phyloP scores from a whole-genome alignment of 2,888 invertebrate species.

The Acanthosepion pharaonis region DNA sequence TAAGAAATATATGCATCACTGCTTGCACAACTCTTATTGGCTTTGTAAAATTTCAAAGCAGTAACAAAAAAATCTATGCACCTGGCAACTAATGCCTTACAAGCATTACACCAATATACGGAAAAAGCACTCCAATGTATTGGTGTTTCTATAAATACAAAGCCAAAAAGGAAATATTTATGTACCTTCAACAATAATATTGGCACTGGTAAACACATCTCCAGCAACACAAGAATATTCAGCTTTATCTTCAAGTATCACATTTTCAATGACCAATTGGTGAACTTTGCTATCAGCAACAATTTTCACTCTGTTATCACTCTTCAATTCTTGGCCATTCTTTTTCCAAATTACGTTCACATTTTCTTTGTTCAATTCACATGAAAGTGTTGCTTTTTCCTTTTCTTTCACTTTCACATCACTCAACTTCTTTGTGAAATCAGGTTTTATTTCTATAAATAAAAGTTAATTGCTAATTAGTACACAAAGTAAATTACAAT shows the following conservation, averaged over 20 bases:
- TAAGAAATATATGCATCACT: not conserved
- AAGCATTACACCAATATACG: not conserved
- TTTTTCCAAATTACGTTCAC: slow-evolving; percentile 37
- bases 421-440: not conserved
- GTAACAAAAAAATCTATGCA: not conserved
- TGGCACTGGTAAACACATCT: slow-evolving; percentile 66
- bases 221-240: slow-evolving; percentile 65
- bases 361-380: slow-evolving; percentile 41
- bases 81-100: not conserved
- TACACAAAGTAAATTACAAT: no score
- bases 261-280: slow-evolving; percentile 63
- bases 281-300: slow-evolving; percentile 81
- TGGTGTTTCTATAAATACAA: not conserved
- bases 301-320: slow-evolving; percentile 73
- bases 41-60: not conserved
- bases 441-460: not conserved
- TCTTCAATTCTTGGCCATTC: slow-evolving; percentile 36
- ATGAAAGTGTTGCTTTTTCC: not conserved
- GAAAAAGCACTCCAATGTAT: not conserved
- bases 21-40: not conserved
- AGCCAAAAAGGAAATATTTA: not conserved
- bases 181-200: slow-evolving; percentile 68
- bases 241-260: slow-evolving; percentile 67
- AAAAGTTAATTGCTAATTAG: not conserved
- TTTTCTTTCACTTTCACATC: slow-evolving; percentile 38